These are phyloP conservation scores for Carduelis carduelis DNA, from an alignment of 2,797 vertebrate species.

Conservation along the genomic window DNA sequence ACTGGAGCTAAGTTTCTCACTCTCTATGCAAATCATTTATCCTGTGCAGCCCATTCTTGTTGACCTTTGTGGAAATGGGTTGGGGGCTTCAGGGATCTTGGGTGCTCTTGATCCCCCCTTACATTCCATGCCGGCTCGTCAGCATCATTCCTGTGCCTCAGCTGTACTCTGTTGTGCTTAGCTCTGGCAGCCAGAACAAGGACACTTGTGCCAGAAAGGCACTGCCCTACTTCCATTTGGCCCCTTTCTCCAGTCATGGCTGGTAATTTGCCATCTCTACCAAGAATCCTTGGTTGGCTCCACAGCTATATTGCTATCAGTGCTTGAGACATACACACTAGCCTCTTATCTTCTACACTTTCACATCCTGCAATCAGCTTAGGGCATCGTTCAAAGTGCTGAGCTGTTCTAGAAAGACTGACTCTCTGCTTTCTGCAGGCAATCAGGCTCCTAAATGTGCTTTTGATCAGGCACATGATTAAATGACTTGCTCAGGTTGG, in stretches of 20 bases:
- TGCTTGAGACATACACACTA: neutral
- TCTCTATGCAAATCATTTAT: neutral
- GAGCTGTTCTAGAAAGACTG: neutral
- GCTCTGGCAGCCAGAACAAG: neutral
- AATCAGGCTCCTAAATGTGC: neutral
- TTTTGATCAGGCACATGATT: neutral
- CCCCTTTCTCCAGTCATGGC: neutral
- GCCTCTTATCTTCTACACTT: neutral
- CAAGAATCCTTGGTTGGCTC: neutral
- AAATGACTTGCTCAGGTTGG: neutral
- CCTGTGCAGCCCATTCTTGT: neutral
- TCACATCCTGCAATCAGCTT: neutral
- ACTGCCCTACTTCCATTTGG: neutral
- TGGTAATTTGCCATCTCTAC: neutral
- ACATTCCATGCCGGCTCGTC: fast-evolving
- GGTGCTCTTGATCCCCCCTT: neutral
- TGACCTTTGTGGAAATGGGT: neutral
- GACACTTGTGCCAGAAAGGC: neutral
- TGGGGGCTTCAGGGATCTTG: neutral
- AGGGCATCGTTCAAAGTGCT: neutral
- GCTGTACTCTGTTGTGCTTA: neutral
- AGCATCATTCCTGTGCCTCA: neutral
- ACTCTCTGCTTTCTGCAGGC: neutral
- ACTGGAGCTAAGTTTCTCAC: neutral
- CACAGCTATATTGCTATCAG: too few relatives aligned